Conservation (phyloP, 2,797 vertebrate genomes). For the Clarias fuscus region DNA sequence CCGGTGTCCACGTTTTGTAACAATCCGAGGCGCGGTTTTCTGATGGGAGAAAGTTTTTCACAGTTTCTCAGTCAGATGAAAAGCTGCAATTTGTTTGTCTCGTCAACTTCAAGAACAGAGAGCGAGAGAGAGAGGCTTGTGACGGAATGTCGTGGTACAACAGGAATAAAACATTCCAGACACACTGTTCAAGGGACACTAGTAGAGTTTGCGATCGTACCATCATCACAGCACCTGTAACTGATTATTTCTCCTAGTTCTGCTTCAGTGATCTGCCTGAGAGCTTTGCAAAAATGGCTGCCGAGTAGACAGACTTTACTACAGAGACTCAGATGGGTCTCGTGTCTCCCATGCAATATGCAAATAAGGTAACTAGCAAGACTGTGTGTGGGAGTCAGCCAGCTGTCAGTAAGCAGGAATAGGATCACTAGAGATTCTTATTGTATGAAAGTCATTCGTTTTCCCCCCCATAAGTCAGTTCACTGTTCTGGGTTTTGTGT, state of each 20-base stretch:
- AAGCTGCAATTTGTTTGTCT: background rate
- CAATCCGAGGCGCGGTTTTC: background rate
- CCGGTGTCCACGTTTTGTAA: background rate
- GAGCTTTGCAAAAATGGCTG: conserved; percentile 36
- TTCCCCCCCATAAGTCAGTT: background rate
- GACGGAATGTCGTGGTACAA: background rate
- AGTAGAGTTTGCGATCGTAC: background rate
- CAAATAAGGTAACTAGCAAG: conserved; percentile 31
- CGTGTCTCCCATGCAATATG: conserved; percentile 28
- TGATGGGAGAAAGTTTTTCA: background rate
- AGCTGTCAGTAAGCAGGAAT: conserved; percentile 30
- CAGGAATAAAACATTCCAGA: background rate
- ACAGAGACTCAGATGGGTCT: conserved; percentile 21
- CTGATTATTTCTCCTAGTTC: background rate
- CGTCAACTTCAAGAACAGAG: background rate
- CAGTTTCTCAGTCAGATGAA: background rate
- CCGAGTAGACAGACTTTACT: conserved; percentile 25
- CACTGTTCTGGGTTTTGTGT: background rate
- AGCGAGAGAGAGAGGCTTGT: background rate
- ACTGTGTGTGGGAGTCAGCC: conserved; percentile 31
- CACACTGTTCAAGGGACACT: background rate
- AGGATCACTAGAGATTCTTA: conserved; percentile 21
- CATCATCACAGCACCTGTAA: background rate
- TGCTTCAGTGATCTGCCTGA: background rate
- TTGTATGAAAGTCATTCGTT: conserved; percentile 16